These are phyloP conservation scores for Priapulus caudatus DNA, from an alignment of 2,888 invertebrate species.

Conservation along the genomic window DNA sequence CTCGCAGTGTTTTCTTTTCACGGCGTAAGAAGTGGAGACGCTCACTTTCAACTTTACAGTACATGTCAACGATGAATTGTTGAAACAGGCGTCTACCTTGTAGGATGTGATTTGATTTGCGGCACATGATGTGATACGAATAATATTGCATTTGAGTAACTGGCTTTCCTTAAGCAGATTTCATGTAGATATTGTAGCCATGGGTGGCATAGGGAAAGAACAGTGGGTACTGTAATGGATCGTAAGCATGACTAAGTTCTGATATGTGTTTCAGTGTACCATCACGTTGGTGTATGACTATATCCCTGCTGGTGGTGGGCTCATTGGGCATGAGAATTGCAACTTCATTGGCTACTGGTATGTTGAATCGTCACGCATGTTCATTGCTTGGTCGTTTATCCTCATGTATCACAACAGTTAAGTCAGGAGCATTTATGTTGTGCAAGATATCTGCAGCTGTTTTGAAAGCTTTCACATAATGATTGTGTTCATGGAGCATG, in stretches of 20 bases:
- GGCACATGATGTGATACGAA: slow-evolving; percentile 15
- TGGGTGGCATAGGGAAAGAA: slow-evolving; percentile 26
- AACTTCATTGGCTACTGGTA: slow-evolving; percentile 21
- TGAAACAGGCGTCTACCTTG: slow-evolving; percentile 27
- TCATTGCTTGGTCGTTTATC: slow-evolving; percentile 14
- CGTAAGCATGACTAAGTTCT: slow-evolving; percentile 29
- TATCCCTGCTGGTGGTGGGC: too few relatives aligned
- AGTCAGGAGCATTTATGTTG: too few relatives aligned
- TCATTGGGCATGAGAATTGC: slow-evolving; percentile 23
- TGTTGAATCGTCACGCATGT: slow-evolving; percentile 20
- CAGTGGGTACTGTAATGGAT: slow-evolving; percentile 37
- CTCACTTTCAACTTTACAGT: slow-evolving; percentile 34
- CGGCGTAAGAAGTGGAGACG: slow-evolving; percentile 27
- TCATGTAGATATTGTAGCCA: slow-evolving; percentile 21
- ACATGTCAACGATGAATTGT: slow-evolving; percentile 35
- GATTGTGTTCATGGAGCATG: too few relatives aligned
- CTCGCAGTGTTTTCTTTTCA: too few relatives aligned
- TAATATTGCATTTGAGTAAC: slow-evolving; percentile 23
- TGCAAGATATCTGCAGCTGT: too few relatives aligned
- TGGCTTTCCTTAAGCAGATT: slow-evolving; percentile 9
- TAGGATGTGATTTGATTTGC: slow-evolving; percentile 24
- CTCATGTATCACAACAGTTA: slow-evolving; percentile 16
- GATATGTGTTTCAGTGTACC: slow-evolving; percentile 25
- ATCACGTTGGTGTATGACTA: slow-evolving; percentile 27
- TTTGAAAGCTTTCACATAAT: too few relatives aligned